Evolutionary conservation across 2,888 invertebrate genomes (phyloP), one percentile per base, ranked within the genome.

Genomic region (Caenorhabditis zanzibari): DNA sequence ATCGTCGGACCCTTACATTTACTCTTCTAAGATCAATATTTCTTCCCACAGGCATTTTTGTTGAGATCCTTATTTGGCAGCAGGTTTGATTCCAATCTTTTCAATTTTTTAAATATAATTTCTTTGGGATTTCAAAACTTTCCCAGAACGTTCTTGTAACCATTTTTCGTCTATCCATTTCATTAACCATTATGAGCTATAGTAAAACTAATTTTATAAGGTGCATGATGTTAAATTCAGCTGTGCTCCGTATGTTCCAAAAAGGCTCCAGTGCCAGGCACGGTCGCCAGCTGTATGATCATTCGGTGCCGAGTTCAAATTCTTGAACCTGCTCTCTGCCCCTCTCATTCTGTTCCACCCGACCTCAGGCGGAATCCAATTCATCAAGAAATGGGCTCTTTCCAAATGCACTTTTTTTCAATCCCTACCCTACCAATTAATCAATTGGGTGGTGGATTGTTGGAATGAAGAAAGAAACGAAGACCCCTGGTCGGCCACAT

Each of bases 401-500:
- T 68, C 32, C 28, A 54, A 77, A 54, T 72, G 79, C 71, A 79
- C 79, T 79, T 71, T 77, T 76, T 69, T 38, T 54, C 77, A n/a
- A 59, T 56, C 19, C 28, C 54, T 63, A 74, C 64, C 54, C 54
- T 63, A 24, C 63, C 64, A 79, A 79, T 79, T 79, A 79, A 79
- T 79, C 79, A 79, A 79, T 79, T 64, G 77, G 63, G 47, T 52
- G 73, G 69, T 63, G 76, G 59, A 61, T 59, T 61, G 66, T 58
- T 76, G 47, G 79, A 71, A 47, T 32, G 71, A 54, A 68, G 54
- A 71, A 71, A 79, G 64, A 64, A 71, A 64, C 35, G 22, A 56
- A 61, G 71, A 61, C 63, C 68, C 44, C 64, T 68, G 59, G 76
- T 59, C 61, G 71, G 71, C 79, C 79, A 79, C 79, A 79, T 79